Percentiles rank a stretch among this genome's conserved stretches.
phyloP scores from a whole-genome alignment of 2,113 vertebrate species.

The Acanthisitta chloris region DNA sequence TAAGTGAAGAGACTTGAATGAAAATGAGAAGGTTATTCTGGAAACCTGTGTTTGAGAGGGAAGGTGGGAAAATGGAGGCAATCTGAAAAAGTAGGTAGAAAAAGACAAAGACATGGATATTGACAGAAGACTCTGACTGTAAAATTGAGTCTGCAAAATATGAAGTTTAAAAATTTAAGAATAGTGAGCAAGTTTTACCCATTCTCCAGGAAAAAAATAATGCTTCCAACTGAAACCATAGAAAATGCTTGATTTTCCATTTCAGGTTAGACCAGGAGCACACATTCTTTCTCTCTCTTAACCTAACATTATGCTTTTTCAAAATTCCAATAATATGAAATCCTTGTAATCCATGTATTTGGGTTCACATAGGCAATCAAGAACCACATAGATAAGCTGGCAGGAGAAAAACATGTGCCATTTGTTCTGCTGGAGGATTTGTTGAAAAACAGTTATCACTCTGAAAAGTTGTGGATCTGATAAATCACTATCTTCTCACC shows the following conservation, averaged over 20 bases:
- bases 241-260: not conserved
- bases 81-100: not conserved
- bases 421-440: not conserved
- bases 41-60: not conserved
- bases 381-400: not conserved
- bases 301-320: rapidly evolving
- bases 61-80: not conserved
- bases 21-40: not conserved
- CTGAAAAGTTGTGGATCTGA: not conserved
- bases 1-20: not conserved
- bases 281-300: not conserved
- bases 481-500: not conserved
- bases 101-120: not conserved
- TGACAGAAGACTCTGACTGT: not conserved
- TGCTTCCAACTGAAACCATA: not conserved
- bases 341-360: not conserved
- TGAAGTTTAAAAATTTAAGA: not conserved
- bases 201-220: not conserved
- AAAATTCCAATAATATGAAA: not conserved
- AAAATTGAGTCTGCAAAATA: not conserved
- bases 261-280: not conserved
- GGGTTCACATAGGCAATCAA: not conserved
- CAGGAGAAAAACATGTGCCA: rapidly evolving
- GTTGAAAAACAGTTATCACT: not conserved
- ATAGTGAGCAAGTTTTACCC: not conserved